These are phyloP conservation scores for Tenodera sinensis DNA, from an alignment of 2,888 invertebrate genomes.

Conservation along the genomic window DNA sequence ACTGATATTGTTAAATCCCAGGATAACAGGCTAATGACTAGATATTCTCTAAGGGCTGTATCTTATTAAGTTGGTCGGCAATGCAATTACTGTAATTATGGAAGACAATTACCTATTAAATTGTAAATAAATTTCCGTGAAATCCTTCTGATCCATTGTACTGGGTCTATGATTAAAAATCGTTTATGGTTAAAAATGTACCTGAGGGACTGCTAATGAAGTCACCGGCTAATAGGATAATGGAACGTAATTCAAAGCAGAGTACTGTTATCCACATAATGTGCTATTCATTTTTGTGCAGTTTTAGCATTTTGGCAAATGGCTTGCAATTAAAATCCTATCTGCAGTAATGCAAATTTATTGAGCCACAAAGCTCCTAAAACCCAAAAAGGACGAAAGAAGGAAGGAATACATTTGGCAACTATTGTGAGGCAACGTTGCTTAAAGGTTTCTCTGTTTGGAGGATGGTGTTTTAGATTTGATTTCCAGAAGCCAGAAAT, in stretches of 20 bases:
- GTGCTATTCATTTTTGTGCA: too few species aligned
- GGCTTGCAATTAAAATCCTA: too few species aligned
- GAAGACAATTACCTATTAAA: not conserved
- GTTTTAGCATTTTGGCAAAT: too few species aligned
- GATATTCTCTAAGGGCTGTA: not conserved
- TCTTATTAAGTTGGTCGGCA: not conserved
- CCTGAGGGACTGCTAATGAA: not conserved
- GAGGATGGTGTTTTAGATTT: too few species aligned
- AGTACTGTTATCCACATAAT: not conserved
- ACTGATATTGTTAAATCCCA: not conserved
- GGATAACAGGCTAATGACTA: not conserved
- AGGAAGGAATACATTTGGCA: too few species aligned
- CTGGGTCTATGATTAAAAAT: not conserved
- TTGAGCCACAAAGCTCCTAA: too few species aligned
- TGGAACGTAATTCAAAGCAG: not conserved
- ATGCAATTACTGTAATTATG: not conserved
- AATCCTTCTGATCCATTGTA: not conserved
- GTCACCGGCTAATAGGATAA: not conserved
- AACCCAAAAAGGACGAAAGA: too few species aligned
- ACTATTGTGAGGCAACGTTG: too few species aligned
- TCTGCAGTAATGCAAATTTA: too few species aligned
- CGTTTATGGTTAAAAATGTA: too few species aligned
- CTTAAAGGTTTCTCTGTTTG: too few species aligned
- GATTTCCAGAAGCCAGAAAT: too few species aligned
- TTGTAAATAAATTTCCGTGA: not conserved